Base-by-base conservation (phyloP, 2,888 invertebrate species). In the Meandrusa payeni region DNA sequence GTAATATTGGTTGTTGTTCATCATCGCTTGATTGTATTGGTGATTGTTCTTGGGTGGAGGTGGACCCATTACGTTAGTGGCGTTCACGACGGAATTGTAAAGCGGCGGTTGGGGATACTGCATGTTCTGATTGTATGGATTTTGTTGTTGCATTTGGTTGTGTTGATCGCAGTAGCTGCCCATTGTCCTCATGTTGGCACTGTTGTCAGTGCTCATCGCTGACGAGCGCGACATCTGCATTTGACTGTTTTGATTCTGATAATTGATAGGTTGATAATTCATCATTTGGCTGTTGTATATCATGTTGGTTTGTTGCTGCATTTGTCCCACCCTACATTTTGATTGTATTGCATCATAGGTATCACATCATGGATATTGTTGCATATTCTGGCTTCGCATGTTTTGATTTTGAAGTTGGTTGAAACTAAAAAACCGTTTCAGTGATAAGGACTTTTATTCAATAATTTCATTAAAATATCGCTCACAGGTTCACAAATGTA, bases 31-130 rank as follows among this genome's bases (percentile, higher is more conserved):
- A 41, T 85, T 85, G 53, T 83, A 86, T 32, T 85, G 85, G 31
- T 87, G 86, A 47, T 82, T 85, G 48, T 87, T 85, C 49, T 86
- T 86, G 1, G 86, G 87, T 22, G 85, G 82, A 1, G 86, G 86
- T 5, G 86, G 86, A 1, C 86, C 86, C 86, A 87, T 87, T 0
- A 81, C 79, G 47, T 83, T 83, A 0, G 69, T 69, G 41, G 77
- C 71, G 43, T 88, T 88, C 2, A 82, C 83, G 2, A 74, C 78
- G 1, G 86, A 53, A 46, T 82, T 83, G 56, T 80, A 81, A 0
- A 85, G 75, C 3, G 82, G 83, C 12, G 80, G 81, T 61, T 85
- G 81, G 1, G 76, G 73, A 36, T 86, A 86, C 38, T 78, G 78
- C 53, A 78, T 69, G 42, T 64, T 82, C 58, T 73, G 89, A 61